Base-by-base conservation (phyloP, 2,797 vertebrate species). In the Valencia hispanica region DNA sequence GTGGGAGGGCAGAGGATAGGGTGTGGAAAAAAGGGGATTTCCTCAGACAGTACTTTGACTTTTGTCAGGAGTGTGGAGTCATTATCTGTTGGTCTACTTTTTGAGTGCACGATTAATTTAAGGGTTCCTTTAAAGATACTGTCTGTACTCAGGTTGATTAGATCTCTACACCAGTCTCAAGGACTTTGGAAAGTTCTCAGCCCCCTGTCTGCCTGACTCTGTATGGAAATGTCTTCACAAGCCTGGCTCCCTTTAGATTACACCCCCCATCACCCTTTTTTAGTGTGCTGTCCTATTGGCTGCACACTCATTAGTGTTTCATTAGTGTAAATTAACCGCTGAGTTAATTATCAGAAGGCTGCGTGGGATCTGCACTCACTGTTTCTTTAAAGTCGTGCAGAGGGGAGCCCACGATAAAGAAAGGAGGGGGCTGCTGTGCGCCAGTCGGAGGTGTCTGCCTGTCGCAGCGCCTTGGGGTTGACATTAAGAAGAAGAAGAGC, bases 381-480 rank as follows among this genome's bases (percentile, higher is more conserved):
- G 93, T 94, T 86, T 93, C 93, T 96, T 95, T 95, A 95, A 95
- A 92, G 93, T 90, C 89, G 88, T 87, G 88, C 80, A 72, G 88
- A 89, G 88, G 91, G 92, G 89, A 92, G 93, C 84, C 86, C 73
- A 53, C 80, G 84, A 85, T 88, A 74, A 74, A 88, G 92, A 82
- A 79, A 89, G 94, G 93, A 91, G 93, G 93, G 75, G 91, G 92
- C 89, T 82, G 91, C 91, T 92, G 91, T 91, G 92, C 89, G 90
- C 90, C 83, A 90, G 90, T 90, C 82, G 88, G 84, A 92, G 86
- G 90, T 93, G 90, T 87, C 89, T 79, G 93, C 88, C 89, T 92
- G 92, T 91, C 88, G 90, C 91, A 79, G 91, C 89, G 83, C 85
- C 82, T 88, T 25, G 79, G 85, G 79, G 77, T 84, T 90, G 90